These are phyloP conservation scores for Lutraria rhynchaena DNA, from an alignment of 1,140 invertebrate species.

Conservation along the genomic window DNA sequence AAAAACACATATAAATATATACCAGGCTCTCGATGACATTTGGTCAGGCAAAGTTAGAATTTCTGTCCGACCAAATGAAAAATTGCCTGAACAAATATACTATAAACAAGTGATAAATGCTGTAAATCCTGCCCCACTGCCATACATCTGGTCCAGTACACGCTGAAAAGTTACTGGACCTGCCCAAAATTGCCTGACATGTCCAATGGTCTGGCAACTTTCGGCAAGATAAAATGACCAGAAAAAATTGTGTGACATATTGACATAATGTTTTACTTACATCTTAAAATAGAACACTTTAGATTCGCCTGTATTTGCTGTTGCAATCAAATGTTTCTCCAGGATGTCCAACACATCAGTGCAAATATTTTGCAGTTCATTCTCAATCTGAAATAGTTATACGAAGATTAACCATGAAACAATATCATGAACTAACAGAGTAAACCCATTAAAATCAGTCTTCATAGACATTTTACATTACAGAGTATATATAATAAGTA, in stretches of 20 bases:
- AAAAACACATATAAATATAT: too few relatives aligned
- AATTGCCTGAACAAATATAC: background rate
- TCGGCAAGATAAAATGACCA: background rate
- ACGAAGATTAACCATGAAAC: too few relatives aligned
- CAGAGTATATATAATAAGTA: too few relatives aligned
- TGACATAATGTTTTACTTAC: slow-evolving; percentile 84
- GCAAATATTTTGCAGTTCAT: slow-evolving; percentile 97
- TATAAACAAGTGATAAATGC: background rate
- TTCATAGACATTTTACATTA: too few relatives aligned
- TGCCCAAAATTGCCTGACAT: too few relatives aligned
- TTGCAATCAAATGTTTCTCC: slow-evolving; percentile 92
- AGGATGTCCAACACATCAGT: slow-evolving; percentile 92
- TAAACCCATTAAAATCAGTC: too few relatives aligned
- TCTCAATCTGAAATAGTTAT: slow-evolving; percentile 88
- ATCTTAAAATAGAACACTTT: slow-evolving; percentile 99
- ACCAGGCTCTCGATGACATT: background rate
- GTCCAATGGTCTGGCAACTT: background rate
- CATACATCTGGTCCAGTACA: background rate
- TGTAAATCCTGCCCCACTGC: too few relatives aligned
- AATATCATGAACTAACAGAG: too few relatives aligned
- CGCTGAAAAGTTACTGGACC: background rate
- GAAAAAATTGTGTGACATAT: background rate
- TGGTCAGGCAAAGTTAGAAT: too few relatives aligned
- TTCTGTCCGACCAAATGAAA: too few relatives aligned
- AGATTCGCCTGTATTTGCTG: slow-evolving; percentile 95